phyloP scores from a whole-genome alignment of 2,797 vertebrate species.

The Argentina silus region DNA sequence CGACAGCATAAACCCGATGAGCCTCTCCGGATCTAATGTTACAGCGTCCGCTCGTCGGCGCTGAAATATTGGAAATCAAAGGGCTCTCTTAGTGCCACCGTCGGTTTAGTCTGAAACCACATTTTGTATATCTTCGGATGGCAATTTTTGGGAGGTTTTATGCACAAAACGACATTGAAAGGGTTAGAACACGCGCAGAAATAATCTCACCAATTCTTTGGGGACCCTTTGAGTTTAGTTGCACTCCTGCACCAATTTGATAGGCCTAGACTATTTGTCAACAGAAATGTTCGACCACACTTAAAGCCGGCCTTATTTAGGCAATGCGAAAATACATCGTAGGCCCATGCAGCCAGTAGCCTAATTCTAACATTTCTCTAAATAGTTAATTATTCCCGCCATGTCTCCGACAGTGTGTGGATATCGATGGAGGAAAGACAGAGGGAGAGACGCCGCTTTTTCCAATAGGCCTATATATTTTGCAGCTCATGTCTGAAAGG shows the following conservation, averaged over 20 bases:
- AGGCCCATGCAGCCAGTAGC: conserved; percentile 8
- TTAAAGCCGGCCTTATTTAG: too few species aligned
- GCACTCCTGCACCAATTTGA: too few species aligned
- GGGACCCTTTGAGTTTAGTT: neutral
- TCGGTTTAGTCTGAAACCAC: conserved; percentile 40
- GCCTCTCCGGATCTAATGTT: conserved; percentile 75
- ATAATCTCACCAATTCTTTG: neutral
- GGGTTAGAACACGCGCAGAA: neutral
- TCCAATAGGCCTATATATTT: conserved; percentile 79
- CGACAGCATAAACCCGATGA: conserved; percentile 69
- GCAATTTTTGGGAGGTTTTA: neutral
- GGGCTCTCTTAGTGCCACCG: conserved; percentile 49
- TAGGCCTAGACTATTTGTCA: too few species aligned
- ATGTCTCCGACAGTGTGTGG: conserved; percentile 72
- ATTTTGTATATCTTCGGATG: neutral
- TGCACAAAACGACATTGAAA: neutral
- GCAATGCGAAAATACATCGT: too few species aligned
- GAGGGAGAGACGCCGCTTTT: conserved; percentile 69
- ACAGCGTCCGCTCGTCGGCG: conserved; percentile 69
- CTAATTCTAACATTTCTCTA: conserved; percentile 62
- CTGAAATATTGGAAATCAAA: conserved; percentile 62
- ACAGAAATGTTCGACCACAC: too few species aligned
- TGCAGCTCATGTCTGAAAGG: conserved; percentile 84
- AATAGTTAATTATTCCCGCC: conserved; percentile 78
- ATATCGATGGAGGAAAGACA: conserved; percentile 60